phyloP scores from a whole-genome alignment of 2,113 vertebrate species.

The Centropus bengalensis region DNA sequence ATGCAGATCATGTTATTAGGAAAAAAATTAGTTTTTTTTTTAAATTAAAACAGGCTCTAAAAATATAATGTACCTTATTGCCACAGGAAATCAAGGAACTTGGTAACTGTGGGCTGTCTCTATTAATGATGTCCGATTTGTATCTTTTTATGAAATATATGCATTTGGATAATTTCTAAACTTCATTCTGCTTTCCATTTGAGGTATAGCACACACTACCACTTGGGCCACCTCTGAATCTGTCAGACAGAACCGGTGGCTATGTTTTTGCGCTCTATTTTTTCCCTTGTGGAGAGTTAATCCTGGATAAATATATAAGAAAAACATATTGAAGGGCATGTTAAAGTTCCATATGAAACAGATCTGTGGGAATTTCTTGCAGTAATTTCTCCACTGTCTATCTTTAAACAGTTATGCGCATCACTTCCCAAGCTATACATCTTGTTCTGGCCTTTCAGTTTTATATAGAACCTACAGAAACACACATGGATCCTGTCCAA shows the following conservation, averaged over 20 bases:
- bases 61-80: neutral
- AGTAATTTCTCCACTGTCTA: conserved; percentile 39
- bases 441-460: conserved; percentile 29
- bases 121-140: neutral
- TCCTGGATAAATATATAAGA: neutral
- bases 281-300: neutral
- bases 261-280: neutral
- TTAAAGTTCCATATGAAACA: neutral
- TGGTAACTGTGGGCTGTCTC: neutral
- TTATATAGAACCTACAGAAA: neutral
- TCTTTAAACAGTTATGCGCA: conserved; percentile 34
- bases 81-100: neutral
- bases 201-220: neutral
- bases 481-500: neutral
- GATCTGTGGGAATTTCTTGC: neutral
- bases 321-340: neutral
- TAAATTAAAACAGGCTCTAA: neutral
- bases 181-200: neutral
- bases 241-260: neutral
- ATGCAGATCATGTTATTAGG: neutral
- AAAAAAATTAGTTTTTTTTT: neutral
- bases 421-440: conserved; percentile 14
- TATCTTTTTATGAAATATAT: neutral
- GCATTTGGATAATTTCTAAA: neutral
- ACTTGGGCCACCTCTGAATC: neutral